Evolutionary conservation across 2,888 invertebrate species (phyloP).

Genomic region (Corbicula japonica): DNA sequence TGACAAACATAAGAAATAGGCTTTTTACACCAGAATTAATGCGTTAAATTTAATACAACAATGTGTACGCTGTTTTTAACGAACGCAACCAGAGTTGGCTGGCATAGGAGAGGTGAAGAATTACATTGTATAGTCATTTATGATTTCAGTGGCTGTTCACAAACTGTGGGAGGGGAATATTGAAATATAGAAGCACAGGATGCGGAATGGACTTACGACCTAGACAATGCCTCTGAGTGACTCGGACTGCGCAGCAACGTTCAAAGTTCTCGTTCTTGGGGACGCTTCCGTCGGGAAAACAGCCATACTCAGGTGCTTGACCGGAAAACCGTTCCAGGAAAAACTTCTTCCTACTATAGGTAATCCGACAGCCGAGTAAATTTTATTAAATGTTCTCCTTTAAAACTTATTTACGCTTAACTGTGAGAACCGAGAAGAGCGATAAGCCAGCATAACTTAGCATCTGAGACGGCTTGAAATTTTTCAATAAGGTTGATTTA

Average conservation of each 20-base stretch:
- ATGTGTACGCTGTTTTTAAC: too few relatives aligned
- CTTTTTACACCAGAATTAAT: too few relatives aligned
- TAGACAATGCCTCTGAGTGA: constrained; percentile 75
- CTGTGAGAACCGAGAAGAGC: neutral
- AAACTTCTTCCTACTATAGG: constrained; percentile 80
- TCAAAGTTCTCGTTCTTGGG: constrained; percentile 82
- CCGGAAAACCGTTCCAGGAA: constrained; percentile 76
- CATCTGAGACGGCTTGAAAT: neutral
- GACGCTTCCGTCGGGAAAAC: constrained; percentile 84
- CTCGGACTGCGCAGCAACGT: constrained; percentile 73
- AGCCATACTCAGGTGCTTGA: constrained; percentile 76
- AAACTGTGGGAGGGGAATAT: too few relatives aligned
- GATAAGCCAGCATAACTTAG: neutral
- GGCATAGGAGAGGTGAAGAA: too few relatives aligned
- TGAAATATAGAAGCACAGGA: too few relatives aligned
- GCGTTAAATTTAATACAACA: too few relatives aligned
- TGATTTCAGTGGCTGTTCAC: too few relatives aligned
- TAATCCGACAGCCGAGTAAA: constrained; percentile 53
- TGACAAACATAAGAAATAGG: too few relatives aligned
- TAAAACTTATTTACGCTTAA: neutral
- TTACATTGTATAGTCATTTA: too few relatives aligned
- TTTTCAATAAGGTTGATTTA: neutral
- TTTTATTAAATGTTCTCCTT: neutral
- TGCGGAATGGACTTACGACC: too few relatives aligned
- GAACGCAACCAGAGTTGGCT: too few relatives aligned